A percentile compares a stretch with the other conserved stretches of the same genome.
phyloP scores from a whole-genome alignment of 2,797 vertebrate genomes.

The Antennarius maculatus region DNA sequence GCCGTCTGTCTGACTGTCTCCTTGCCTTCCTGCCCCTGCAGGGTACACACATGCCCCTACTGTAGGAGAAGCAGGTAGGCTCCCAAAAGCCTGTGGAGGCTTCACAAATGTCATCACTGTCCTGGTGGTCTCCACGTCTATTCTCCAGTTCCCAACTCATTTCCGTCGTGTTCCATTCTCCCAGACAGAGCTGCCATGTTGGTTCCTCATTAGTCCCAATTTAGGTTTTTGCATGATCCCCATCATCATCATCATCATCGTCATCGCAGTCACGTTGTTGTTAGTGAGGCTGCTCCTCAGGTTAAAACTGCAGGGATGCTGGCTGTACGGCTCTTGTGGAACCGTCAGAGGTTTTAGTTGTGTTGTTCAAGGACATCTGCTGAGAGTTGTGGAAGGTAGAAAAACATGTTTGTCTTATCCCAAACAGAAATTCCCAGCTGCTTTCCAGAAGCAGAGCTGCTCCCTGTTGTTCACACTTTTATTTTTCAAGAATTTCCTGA shows the following conservation, averaged over 20 bases:
- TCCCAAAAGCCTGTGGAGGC: constrained; percentile 29
- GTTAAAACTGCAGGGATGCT: constrained; percentile 23
- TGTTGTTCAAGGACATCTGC: constrained; percentile 6
- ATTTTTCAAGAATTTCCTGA: constrained; percentile 20
- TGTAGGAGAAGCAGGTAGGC: constrained; percentile 84
- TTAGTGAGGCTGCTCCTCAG: constrained; percentile 25
- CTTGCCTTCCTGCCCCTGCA: constrained; percentile 67
- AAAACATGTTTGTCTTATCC: neutral
- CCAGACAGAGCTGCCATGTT: constrained; percentile 29
- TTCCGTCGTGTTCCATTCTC: constrained; percentile 35
- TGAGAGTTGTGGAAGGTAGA: neutral
- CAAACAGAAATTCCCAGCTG: constrained; percentile 16
- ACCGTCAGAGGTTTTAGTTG: constrained; percentile 20
- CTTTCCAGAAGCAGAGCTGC: constrained; percentile 23
- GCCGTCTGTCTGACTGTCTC: constrained; percentile 55
- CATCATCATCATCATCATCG: constrained; percentile 40
- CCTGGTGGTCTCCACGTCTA: constrained; percentile 16
- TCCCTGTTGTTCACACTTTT: constrained; percentile 1
- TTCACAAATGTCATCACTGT: constrained; percentile 28
- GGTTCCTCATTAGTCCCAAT: constrained; percentile 25
- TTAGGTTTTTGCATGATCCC: neutral
- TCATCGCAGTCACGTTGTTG: constrained; percentile 29
- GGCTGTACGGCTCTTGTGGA: constrained; percentile 16
- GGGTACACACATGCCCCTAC: constrained; percentile 82
- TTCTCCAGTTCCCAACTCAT: constrained; percentile 42